Evolutionary conservation across 1,140 invertebrate species (phyloP).

Genomic region (Diorhabda elongata): DNA sequence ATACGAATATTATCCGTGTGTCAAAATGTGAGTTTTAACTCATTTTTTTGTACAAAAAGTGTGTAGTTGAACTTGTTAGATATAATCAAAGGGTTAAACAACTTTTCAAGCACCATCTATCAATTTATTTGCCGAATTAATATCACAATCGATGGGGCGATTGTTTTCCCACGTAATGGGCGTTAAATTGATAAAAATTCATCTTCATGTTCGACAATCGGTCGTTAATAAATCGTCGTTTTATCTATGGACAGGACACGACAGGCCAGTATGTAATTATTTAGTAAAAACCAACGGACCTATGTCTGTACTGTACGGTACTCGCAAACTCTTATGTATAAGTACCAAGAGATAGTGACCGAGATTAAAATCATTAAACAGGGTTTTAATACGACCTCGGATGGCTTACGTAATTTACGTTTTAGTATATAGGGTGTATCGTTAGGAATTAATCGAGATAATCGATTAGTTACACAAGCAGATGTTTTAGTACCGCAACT

Average conservation of each 20-base stretch:
- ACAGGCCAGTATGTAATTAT: neutral
- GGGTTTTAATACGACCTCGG: no score
- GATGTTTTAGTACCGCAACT: no score
- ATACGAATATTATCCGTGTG: no score
- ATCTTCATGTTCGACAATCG: neutral
- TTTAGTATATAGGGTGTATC: no score
- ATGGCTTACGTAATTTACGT: no score
- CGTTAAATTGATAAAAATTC: neutral
- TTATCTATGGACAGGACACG: neutral
- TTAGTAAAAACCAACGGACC: constrained; percentile 2
- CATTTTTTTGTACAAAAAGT: no score
- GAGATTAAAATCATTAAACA: no score
- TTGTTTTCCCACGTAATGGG: neutral
- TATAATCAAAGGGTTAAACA: neutral
- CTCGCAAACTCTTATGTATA: neutral
- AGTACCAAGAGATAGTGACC: no score
- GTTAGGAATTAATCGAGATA: no score
- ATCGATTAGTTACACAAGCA: no score
- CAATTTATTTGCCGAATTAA: neutral
- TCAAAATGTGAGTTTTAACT: no score
- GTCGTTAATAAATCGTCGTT: neutral
- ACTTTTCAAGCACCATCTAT: neutral
- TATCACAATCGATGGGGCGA: neutral
- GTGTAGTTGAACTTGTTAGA: no score
- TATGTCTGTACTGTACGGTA: neutral